Evolutionary conservation across 1,140 invertebrate species (phyloP).

Genomic region (Apocrypta bakeri): DNA sequence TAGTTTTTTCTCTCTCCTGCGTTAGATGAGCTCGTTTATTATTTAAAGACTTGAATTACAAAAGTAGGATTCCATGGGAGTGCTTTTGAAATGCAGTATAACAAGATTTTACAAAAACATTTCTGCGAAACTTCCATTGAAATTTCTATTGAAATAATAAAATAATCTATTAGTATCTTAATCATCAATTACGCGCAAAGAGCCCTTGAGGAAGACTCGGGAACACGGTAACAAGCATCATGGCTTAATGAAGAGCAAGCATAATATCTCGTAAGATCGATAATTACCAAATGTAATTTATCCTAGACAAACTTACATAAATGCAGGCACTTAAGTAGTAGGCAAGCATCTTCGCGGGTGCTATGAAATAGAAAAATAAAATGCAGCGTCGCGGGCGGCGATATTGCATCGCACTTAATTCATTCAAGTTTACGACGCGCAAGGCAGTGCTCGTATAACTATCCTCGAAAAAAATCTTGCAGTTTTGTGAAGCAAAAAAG

Average conservation of each 20-base stretch:
- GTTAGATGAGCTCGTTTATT: background rate
- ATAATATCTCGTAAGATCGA: background rate
- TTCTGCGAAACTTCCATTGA: too few relatives aligned
- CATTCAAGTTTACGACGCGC: background rate
- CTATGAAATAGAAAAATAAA: background rate
- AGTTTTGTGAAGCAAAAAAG: background rate
- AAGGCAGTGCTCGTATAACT: background rate
- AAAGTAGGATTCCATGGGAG: background rate
- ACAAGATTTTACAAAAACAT: too few relatives aligned
- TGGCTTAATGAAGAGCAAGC: conserved; percentile 10
- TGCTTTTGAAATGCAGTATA: background rate
- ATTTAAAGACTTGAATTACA: background rate
- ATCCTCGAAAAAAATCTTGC: background rate
- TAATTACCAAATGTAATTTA: background rate
- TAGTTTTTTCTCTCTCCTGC: background rate
- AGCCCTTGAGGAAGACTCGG: too few relatives aligned
- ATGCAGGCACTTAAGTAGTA: too few relatives aligned
- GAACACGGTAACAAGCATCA: background rate
- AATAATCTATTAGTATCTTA: background rate
- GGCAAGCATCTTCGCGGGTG: background rate
- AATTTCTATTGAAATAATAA: background rate
- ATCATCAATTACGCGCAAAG: background rate
- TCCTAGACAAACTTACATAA: background rate
- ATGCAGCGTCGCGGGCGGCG: too few relatives aligned
- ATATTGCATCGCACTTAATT: conserved; percentile 16